These are phyloP conservation scores for Ditylenchus weischeri DNA, from an alignment of 2,888 invertebrate genomes.

Conservation along the genomic window DNA sequence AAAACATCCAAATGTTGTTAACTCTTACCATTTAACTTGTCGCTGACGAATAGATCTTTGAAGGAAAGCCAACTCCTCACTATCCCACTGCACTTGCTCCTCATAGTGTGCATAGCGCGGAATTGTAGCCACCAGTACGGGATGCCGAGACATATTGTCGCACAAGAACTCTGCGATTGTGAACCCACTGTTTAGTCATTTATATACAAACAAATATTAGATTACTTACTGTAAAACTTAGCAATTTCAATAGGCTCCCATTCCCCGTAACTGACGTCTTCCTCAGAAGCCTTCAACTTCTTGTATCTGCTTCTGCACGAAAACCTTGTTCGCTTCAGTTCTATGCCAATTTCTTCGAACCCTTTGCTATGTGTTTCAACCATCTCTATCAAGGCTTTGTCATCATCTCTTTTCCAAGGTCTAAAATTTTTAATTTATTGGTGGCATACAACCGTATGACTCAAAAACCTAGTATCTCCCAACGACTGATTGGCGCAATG, in stretches of 20 bases:
- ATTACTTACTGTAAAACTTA: slow-evolving; percentile 20
- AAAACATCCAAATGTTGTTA: not conserved
- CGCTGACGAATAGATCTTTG: slow-evolving; percentile 1
- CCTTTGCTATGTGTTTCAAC: slow-evolving; percentile 3
- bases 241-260: slow-evolving; percentile 8
- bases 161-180: not conserved
- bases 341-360: slow-evolving; percentile 3
- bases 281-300: slow-evolving; percentile 6
- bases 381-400: slow-evolving; percentile 6
- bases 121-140: slow-evolving; percentile 12
- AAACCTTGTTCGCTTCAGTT: slow-evolving; percentile 5
- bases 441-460: not conserved
- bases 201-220: not conserved
- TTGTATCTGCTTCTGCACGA: not conserved
- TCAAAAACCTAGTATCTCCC: slow-evolving; percentile 1
- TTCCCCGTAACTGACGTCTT: not conserved
- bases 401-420: not conserved
- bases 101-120: slow-evolving; percentile 7
- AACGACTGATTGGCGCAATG: not conserved
- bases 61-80: not conserved
- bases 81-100: slow-evolving; percentile 9
- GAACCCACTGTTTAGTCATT: too few relatives aligned
- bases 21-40: not conserved
- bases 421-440: not conserved
- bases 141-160: slow-evolving; percentile 9